Base-by-base conservation (phyloP, 2,888 invertebrate species). In the Hymenopus coronatus region DNA sequence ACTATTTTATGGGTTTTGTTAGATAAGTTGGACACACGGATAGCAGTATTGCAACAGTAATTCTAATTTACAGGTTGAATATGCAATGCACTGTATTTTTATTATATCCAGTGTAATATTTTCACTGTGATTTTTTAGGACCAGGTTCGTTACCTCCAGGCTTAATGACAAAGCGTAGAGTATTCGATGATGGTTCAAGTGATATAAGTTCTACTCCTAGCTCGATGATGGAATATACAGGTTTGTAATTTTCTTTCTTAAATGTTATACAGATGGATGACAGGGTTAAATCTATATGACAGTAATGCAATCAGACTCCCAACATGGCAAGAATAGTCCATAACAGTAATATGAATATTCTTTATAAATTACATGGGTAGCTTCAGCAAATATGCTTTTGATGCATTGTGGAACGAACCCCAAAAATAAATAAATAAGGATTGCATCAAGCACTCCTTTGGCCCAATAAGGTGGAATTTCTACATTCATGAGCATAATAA, bases 201-300 rank as follows among this genome's bases (percentile, higher is more conserved):
- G 97, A 98, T 94, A 97, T 97, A 92, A 97, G 97, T 92, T 97
- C 97, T 92, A 96, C 97, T 90, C 96, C 96, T 92, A 97, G 96
- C 94, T 97, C 97, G 92, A 97, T 97, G 95, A 96, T 97, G 96
- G 97, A 97, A 93, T 97, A 97, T 93, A 96, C 96, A 92, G 97
- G 97, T 97, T 28, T 46, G 88, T 28, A 30, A 4, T 28, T 40
- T 82, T 27, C 88, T 85, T 87, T 92, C 88, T 15, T 70, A 70
- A 70, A 70, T 30, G 25, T 25, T 88, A 0, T 88, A 27, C 6
- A 40, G 33, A 40, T 40, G 40, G 12, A 40, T 40, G 12, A 8
- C 33, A 40, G 9, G 40, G 12, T 1, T 40, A 40, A 40, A 9
- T 40, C 12, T 12, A 6, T 40, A 1, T n/a, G n/a, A n/a, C n/a